Evolutionary conservation across 2,888 invertebrate genomes (phyloP).

Genomic region (Chydorus sphaericus): DNA sequence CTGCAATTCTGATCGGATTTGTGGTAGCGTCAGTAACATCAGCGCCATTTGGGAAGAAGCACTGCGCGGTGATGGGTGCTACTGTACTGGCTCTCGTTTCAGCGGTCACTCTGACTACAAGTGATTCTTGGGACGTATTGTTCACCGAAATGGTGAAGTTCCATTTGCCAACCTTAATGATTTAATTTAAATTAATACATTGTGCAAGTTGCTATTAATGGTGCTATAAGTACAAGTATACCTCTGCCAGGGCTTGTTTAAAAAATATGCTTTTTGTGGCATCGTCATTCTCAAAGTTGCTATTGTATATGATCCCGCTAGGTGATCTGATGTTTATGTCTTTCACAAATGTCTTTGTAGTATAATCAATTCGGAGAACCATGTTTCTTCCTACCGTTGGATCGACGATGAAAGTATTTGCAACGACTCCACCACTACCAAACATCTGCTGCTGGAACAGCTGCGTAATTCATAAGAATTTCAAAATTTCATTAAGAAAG

Average conservation of each 20-base stretch:
- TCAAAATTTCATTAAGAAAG: no score
- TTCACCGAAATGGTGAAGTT: not conserved
- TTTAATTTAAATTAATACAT: no score
- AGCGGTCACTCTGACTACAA: not conserved
- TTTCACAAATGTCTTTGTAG: not conserved
- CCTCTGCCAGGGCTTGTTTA: not conserved
- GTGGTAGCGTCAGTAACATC: not conserved
- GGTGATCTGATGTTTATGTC: not conserved
- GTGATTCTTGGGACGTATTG: not conserved
- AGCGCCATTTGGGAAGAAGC: not conserved
- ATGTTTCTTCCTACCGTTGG: not conserved
- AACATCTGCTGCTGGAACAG: no score
- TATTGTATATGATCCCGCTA: not conserved
- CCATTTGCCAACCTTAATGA: not conserved
- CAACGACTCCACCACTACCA: not conserved
- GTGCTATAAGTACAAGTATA: no score
- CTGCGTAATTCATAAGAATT: no score
- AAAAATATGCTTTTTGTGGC: not conserved
- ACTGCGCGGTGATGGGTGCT: not conserved
- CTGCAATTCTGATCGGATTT: not conserved
- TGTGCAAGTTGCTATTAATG: no score
- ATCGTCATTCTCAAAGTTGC: not conserved
- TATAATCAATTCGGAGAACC: constrained; percentile 3
- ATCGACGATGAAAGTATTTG: not conserved
- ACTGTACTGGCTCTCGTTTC: not conserved